These are phyloP conservation scores for Odontocerum albicorne DNA, from an alignment of 2,888 invertebrate genomes.

Conservation along the genomic window DNA sequence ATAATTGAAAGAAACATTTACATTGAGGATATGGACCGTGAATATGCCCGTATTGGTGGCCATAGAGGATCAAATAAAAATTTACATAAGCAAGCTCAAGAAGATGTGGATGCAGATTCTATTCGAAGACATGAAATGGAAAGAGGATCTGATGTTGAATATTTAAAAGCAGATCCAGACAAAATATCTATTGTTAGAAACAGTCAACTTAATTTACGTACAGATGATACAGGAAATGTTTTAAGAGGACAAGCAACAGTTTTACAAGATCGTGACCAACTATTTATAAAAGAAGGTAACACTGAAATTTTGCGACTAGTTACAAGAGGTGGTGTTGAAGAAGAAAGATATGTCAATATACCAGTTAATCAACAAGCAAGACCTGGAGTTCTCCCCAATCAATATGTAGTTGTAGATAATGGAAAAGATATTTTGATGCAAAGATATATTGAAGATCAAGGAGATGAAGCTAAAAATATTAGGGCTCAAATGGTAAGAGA, in stretches of 20 bases:
- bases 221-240: conserved; percentile 46
- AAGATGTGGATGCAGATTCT: conserved; percentile 70
- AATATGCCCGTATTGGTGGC: conserved; percentile 56
- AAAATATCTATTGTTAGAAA: conserved; percentile 38
- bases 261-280: conserved; percentile 64
- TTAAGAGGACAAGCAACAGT: conserved; percentile 45
- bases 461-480: conserved; percentile 64
- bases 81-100: conserved; percentile 43
- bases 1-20: conserved; percentile 58
- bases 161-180: conserved; percentile 50
- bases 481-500: conserved; percentile 44
- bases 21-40: conserved; percentile 62
- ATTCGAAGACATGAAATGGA: conserved; percentile 76
- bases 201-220: conserved; percentile 38
- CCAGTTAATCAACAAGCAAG: conserved; percentile 55
- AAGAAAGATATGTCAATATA: conserved; percentile 63
- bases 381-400: conserved; percentile 60
- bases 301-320: conserved; percentile 80
- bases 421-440: conserved; percentile 85
- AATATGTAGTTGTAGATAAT: conserved; percentile 68
- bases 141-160: conserved; percentile 68
- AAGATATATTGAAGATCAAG: conserved; percentile 82
- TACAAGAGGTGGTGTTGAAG: conserved; percentile 70
- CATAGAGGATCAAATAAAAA: conserved; percentile 49
- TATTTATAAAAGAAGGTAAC: conserved; percentile 82